Evolutionary conservation across 2,797 vertebrate species (phyloP), one percentile per base, ranked within the genome.

Genomic region (Cacajao melanocephalus): DNA sequence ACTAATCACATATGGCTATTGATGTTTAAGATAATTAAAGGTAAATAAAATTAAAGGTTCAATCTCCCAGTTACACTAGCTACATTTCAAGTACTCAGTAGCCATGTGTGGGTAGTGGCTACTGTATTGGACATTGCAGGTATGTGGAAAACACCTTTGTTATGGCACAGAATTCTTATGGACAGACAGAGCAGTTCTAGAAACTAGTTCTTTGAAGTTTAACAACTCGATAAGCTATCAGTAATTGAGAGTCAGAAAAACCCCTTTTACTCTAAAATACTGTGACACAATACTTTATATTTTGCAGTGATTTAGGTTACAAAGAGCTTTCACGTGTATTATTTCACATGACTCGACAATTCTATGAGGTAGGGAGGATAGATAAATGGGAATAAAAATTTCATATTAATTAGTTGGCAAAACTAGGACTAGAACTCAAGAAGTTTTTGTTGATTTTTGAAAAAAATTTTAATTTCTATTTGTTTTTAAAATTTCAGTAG

Each of bases 121-220:
- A 22, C 22, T 28, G 3, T 39, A 7, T 48, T 76, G 36, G 13
- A 58, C 13, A 8, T n/a, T 12, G 8, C 48, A 91, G 44, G 28
- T 86, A 4, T 26, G 33, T 55, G 50, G 11, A 72, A 61, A 88
- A 39, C 5, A 19, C n/a, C 44, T 52, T 15, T 73, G 48, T 50
- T 78, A 26, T 2, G 84, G 41, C 28, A 9, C 17, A 46, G 6
- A 39, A 33, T 75, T 33, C 1, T 9, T 5, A 5, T 33, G 39
- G 61, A n/a, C 15, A n/a, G 39, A 73, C 24, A n/a, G 78, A 89
- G 24, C 55, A 12, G 2, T 97, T 44, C 30, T 76, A 14, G 67
- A 90, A 70, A n/a, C 82, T 84, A n/a, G 50, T 93, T 79, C 36
- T 94, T 76, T 80, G 70, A 90, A 86, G 19, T 89, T 88, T 78